Evolutionary conservation across 1,140 invertebrate species (phyloP), one percentile per base, ranked within the genome.

Genomic region (Batillaria attramentaria): DNA sequence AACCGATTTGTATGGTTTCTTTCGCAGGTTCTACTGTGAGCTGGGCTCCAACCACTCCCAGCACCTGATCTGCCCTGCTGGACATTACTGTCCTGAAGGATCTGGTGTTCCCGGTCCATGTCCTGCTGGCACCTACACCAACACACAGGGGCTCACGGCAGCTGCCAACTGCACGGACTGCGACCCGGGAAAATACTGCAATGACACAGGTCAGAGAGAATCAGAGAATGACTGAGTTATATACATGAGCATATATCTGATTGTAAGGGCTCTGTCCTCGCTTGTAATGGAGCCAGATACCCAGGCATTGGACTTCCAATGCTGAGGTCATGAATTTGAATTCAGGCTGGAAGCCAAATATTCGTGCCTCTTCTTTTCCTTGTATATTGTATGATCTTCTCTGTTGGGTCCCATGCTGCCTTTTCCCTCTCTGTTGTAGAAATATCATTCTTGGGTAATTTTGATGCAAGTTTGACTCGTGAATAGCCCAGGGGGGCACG

Each of bases 141-240:
- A 88, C 79, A 86, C 85, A 24, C 68, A 81, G 77, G 86, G 86
- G 6, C 81, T 88, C 46, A 73, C 57, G 6, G 88, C 85, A 76
- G 77, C 77, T 4, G 81, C 82, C 1, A 81, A 88, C 60, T 90
- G 89, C 80, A 81, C 81, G 46, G 72, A 39, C 16, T 90, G 89
- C 85, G 85, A 88, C 78, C 79, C 83, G 46, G 89, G 89, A 35
- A 87, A 84, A 83, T 89, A 86, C 85, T 90, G 89, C 69, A 88
- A 88, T 82, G 85, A 84, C 70, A 85, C 86, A 77, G 86, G 87
- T 88, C 79, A 66, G 39, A 43, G 18, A 10, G 33, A 16, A 35
- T 54, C 41, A 41, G 54, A 28, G 10, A n/a, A 28, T 18, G 8
- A 13, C 24, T 39, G 20, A 42, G 37, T 69, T 37, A 1, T 69